Evolutionary conservation across 2,113 vertebrate species (phyloP), one percentile per base, ranked within the genome.

Genomic region (Micromys minutus): DNA sequence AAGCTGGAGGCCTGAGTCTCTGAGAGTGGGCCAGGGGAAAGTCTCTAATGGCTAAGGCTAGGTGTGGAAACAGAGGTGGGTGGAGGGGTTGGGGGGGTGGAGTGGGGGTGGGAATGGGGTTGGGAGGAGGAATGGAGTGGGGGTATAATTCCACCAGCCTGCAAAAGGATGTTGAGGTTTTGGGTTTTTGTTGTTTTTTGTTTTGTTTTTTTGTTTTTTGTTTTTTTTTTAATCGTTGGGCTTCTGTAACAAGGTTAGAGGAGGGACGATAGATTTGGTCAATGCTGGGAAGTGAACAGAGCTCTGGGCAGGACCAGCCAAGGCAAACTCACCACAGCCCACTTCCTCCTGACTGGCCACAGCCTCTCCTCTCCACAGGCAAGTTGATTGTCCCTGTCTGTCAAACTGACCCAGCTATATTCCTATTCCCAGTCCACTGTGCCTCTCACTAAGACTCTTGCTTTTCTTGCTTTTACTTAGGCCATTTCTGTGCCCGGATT

Each of bases 121-220:
- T n/a, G n/a, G n/a, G n/a, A n/a, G n/a, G n/a, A n/a, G n/a, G n/a
- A n/a, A n/a, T n/a, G n/a, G n/a, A 71, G 67, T 7, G 16, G 29
- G 26, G 16, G 7, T 79, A 36, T 79, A 21, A 22, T 90, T 69
- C 52, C 31, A 26, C 74, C 36, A 63, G 71, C 69, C 71, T 39
- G 31, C 22, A 45, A 74, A 80, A 91, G 91, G 86, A 96, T 81
- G 45, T 94, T 96, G 89, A 80, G 81, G 83, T n/a, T n/a, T n/a
- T n/a, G n/a, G n/a, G n/a, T n/a, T n/a, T n/a, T n/a, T n/a, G n/a
- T n/a, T n/a, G n/a, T n/a, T n/a, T n/a, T n/a, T n/a, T n/a, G n/a
- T n/a, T n/a, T n/a, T n/a, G n/a, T n/a, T n/a, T n/a, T n/a, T n/a
- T n/a, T n/a, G n/a, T n/a, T n/a, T n/a, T n/a, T n/a, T n/a, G 59